These are phyloP conservation scores for Bufotes viridis DNA, from an alignment of 2,797 vertebrate species.

Conservation along the genomic window DNA sequence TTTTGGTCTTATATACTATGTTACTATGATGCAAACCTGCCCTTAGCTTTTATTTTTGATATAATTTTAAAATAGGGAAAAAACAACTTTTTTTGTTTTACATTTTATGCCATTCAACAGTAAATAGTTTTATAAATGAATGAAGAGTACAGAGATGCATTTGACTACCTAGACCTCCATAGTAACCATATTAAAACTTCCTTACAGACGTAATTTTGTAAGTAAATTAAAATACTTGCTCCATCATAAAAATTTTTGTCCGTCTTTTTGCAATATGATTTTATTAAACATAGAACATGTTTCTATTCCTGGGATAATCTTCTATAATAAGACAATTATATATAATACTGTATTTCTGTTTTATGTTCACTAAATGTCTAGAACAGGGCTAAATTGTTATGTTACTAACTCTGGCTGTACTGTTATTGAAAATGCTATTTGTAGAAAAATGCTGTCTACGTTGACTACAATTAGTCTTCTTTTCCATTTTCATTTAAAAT, in stretches of 20 bases:
- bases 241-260: not conserved
- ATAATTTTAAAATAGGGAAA: too few relatives aligned
- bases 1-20: too few relatives aligned
- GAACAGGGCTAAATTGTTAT: slow-evolving; percentile 6
- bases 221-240: not conserved
- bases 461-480: not conserved
- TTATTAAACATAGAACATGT: not conserved
- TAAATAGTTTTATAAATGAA: too few relatives aligned
- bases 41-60: too few relatives aligned
- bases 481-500: not conserved
- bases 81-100: too few relatives aligned
- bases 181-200: too few relatives aligned
- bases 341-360: slow-evolving; percentile 34
- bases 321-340: slow-evolving; percentile 24
- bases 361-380: not conserved
- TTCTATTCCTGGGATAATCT: slow-evolving; percentile 15
- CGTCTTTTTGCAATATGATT: not conserved
- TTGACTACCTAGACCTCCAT: too few relatives aligned
- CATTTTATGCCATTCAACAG: too few relatives aligned
- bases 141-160: too few relatives aligned
- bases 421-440: not conserved
- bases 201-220: not conserved
- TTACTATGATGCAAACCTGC: too few relatives aligned
- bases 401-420: slow-evolving; percentile 1
- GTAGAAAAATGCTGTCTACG: not conserved